Conservation (phyloP, 1,140 invertebrate species). For the Drosophila sp. region DNA sequence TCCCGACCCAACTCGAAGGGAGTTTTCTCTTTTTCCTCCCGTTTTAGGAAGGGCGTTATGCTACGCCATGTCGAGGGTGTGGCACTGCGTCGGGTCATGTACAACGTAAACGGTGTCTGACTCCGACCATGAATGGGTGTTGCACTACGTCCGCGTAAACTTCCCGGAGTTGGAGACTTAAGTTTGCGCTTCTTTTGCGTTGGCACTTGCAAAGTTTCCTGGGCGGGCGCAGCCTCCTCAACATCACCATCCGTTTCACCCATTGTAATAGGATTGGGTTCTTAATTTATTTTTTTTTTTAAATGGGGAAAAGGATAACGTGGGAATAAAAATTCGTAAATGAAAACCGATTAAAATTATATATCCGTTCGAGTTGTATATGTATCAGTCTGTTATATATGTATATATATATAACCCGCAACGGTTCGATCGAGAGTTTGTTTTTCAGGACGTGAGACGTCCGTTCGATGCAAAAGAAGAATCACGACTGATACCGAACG, state of each 20-base stretch:
- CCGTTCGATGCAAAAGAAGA: conserved; percentile 78
- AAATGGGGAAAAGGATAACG: conserved; percentile 58
- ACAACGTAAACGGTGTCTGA: conserved; percentile 77
- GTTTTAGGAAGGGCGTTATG: conserved; percentile 80
- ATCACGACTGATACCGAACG: conserved; percentile 75
- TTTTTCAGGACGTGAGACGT: conserved; percentile 72
- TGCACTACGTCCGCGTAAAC: conserved; percentile 77
- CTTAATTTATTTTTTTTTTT: conserved; percentile 51
- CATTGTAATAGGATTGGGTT: conserved; percentile 54
- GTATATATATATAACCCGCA: conserved; percentile 46
- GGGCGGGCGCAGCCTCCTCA: conserved; percentile 65
- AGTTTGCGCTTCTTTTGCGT: conserved; percentile 75
- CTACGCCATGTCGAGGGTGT: conserved; percentile 82
- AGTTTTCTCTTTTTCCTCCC: conserved; percentile 82
- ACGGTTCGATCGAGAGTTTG: conserved; percentile 72
- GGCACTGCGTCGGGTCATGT: conserved; percentile 77
- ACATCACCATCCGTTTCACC: conserved; percentile 79
- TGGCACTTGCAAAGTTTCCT: conserved; percentile 75
- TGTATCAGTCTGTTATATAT: conserved; percentile 42
- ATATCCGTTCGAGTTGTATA: conserved; percentile 70
- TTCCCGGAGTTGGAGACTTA: conserved; percentile 80
- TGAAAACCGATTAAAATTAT: conserved; percentile 58
- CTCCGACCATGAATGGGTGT: conserved; percentile 80
- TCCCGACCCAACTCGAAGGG: conserved; percentile 80
- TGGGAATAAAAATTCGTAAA: conserved; percentile 52